Conservation (phyloP, 1,140 invertebrate genomes). For the Lordiphosa mommai region DNA sequence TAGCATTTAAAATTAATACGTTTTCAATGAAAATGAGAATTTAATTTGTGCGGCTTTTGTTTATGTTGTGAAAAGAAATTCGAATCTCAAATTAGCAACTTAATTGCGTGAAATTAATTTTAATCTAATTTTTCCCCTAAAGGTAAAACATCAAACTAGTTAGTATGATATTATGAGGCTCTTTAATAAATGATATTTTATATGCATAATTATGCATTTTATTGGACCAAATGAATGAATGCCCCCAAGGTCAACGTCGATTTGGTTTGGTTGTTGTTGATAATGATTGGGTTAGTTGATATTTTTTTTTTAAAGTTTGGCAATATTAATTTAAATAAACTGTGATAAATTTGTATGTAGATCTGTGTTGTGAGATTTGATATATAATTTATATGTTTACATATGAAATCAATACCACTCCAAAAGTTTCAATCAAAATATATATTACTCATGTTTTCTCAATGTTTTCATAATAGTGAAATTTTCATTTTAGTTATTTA, state of each 20-base stretch:
- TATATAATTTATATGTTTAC: too few relatives aligned
- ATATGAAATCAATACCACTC: too few relatives aligned
- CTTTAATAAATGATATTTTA: constrained; percentile 31
- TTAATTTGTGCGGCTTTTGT: constrained; percentile 51
- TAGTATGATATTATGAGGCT: constrained; percentile 13
- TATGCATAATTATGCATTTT: constrained; percentile 41
- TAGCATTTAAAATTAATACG: constrained; percentile 33
- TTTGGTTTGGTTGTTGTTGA: constrained; percentile 21
- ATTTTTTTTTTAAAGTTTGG: constrained; percentile 10
- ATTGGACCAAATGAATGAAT: constrained; percentile 35
- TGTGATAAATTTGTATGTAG: constrained; percentile 7
- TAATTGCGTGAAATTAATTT: constrained; percentile 70
- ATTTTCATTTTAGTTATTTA: too few relatives aligned
- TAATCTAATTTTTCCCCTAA: constrained; percentile 47
- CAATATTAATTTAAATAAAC: constrained; percentile 47
- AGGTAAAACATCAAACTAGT: constrained; percentile 19
- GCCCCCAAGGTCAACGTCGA: constrained; percentile 38
- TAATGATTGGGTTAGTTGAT: constrained; percentile 18
- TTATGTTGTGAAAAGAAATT: constrained; percentile 36
- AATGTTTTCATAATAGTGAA: too few relatives aligned
- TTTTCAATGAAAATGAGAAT: constrained; percentile 57
- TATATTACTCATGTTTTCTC: too few relatives aligned
- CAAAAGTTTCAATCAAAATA: too few relatives aligned
- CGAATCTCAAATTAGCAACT: constrained; percentile 48
- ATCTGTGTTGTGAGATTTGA: neutral